phyloP scores from a whole-genome alignment of 1,140 invertebrate genomes.

The Bilobella aurantiaca region DNA sequence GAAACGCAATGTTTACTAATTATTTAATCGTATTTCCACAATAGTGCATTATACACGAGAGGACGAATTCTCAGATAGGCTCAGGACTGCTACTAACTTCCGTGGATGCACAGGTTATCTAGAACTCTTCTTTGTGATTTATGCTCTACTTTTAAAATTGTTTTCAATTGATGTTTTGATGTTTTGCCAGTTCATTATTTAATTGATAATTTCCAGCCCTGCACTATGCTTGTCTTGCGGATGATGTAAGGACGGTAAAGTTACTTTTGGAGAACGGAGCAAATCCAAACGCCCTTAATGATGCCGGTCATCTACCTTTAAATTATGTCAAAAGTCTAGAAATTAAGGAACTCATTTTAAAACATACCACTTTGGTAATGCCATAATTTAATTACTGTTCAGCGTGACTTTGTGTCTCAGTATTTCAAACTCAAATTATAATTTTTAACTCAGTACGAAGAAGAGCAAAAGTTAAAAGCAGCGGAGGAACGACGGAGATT shows the following conservation, averaged over 20 bases:
- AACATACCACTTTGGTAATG: constrained; percentile 22
- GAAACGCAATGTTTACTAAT: constrained; percentile 32
- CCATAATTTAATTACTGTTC: background rate
- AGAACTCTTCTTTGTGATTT: background rate
- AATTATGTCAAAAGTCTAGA: constrained; percentile 58
- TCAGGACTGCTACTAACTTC: constrained; percentile 65
- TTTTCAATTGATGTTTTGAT: too few relatives aligned
- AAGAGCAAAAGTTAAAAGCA: constrained; percentile 48
- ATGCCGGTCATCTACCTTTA: constrained; percentile 62
- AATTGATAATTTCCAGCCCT: constrained; percentile 49
- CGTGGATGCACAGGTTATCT: constrained; percentile 60
- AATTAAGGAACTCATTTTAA: constrained; percentile 46
- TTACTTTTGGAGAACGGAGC: constrained; percentile 55
- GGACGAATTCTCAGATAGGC: constrained; percentile 63
- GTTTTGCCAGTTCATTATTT: background rate
- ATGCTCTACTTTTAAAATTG: background rate
- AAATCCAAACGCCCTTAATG: constrained; percentile 62
- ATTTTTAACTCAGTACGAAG: constrained; percentile 42
- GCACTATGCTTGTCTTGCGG: constrained; percentile 74
- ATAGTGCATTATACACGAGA: constrained; percentile 59
- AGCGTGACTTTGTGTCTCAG: too few relatives aligned
- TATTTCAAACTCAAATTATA: constrained; percentile 2
- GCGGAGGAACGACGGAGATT: constrained; percentile 72
- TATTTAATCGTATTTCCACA: too few relatives aligned
- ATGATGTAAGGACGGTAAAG: constrained; percentile 52